These are phyloP conservation scores for Nomada hirtipes DNA, from an alignment of 2,888 invertebrate species.

Conservation along the genomic window DNA sequence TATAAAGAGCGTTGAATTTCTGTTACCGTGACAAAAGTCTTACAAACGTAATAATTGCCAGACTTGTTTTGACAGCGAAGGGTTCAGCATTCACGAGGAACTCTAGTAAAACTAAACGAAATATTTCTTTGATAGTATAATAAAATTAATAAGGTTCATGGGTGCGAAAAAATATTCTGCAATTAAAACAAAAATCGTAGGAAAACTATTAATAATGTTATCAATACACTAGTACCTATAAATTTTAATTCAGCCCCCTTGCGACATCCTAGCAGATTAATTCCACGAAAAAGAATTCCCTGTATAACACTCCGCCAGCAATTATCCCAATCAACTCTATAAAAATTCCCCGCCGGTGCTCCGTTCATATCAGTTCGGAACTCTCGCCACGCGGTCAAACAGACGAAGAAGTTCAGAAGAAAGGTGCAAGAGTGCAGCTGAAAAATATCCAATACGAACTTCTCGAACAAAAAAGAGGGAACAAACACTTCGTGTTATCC, in stretches of 20 bases:
- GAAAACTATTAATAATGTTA: too few relatives aligned
- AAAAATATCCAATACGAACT: constrained; percentile 11
- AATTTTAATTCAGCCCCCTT: too few relatives aligned
- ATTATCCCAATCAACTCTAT: background rate
- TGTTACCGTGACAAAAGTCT: background rate
- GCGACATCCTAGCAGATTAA: background rate
- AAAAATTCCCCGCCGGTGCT: background rate
- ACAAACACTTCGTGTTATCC: background rate
- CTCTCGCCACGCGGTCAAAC: background rate
- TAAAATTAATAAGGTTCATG: too few relatives aligned
- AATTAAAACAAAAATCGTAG: too few relatives aligned
- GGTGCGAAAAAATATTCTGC: too few relatives aligned
- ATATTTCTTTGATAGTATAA: too few relatives aligned
- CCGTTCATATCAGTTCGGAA: background rate
- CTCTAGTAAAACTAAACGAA: too few relatives aligned
- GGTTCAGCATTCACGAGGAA: too few relatives aligned
- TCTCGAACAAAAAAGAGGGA: background rate
- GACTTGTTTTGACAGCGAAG: too few relatives aligned
- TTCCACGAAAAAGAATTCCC: background rate
- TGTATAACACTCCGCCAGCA: background rate
- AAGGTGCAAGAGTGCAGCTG: background rate
- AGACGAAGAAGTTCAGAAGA: background rate
- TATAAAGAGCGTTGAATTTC: background rate
- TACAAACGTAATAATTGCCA: too few relatives aligned
- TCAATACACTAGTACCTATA: too few relatives aligned